Conservation (phyloP, 1,140 invertebrate species). For the Eupristina koningsbergeri region DNA sequence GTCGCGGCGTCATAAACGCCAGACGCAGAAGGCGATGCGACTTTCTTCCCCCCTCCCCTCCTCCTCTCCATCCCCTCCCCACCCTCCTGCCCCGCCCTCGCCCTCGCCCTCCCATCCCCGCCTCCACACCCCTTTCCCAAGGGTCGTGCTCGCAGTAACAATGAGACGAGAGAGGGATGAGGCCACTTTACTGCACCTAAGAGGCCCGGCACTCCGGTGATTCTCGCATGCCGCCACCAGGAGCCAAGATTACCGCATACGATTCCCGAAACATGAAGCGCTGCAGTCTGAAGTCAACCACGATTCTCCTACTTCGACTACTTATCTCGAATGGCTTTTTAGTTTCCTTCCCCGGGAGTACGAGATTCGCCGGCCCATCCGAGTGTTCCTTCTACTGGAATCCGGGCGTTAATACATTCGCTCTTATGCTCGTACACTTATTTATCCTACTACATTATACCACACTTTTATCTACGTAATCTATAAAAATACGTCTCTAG, state of each 20-base stretch:
- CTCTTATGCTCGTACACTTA: no score
- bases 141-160: slow-evolving; percentile 62
- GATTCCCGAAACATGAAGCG: slow-evolving; percentile 66
- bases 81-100: background rate
- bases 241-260: slow-evolving; percentile 55
- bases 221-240: background rate
- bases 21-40: slow-evolving; percentile 59
- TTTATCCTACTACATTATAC: no score
- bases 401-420: no score
- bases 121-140: slow-evolving; percentile 37
- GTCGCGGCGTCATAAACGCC: slow-evolving; percentile 68
- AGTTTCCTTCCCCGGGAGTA: background rate
- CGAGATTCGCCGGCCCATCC: no score
- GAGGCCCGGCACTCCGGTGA: slow-evolving; percentile 55
- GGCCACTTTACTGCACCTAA: slow-evolving; percentile 68
- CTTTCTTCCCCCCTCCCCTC: slow-evolving; percentile 52
- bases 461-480: no score
- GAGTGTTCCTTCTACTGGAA: no score
- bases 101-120: background rate
- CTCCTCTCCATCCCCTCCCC: slow-evolving; percentile 49
- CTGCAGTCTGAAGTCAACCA: slow-evolving; percentile 5
- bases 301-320: background rate
- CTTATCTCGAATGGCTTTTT: slow-evolving; percentile 11
- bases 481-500: no score
- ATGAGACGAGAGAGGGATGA: slow-evolving; percentile 62